Evolutionary conservation across 2,888 invertebrate genomes (phyloP).

Genomic region (Aelia acuminata): DNA sequence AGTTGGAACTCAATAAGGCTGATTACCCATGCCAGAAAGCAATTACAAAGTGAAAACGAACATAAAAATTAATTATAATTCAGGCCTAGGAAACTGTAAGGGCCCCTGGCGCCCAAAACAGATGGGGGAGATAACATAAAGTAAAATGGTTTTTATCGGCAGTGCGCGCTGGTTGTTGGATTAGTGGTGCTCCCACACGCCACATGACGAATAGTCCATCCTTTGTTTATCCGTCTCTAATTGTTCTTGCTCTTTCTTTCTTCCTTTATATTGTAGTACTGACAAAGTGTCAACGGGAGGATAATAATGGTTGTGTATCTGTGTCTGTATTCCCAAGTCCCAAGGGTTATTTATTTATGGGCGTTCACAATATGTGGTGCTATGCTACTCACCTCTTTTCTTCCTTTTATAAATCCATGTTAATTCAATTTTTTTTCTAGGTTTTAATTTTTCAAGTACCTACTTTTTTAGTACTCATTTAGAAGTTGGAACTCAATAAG

Average conservation of each 20-base stretch:
- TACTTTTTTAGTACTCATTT: neutral
- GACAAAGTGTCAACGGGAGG: conserved; percentile 14
- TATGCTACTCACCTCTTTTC: no score
- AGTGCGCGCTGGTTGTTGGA: neutral
- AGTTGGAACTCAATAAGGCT: neutral
- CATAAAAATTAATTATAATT: conserved; percentile 57
- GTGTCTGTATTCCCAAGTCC: no score
- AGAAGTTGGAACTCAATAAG: neutral
- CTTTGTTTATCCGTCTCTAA: conserved; percentile 19
- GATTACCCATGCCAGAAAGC: conserved; percentile 40
- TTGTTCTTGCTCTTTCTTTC: neutral
- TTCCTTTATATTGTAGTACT: neutral
- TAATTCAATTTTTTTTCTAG: no score
- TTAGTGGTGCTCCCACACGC: neutral
- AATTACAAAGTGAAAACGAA: conserved; percentile 58
- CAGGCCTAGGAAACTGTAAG: neutral
- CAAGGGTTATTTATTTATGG: no score
- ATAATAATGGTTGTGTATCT: neutral
- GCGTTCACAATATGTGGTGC: no score
- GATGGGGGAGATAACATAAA: conserved; percentile 36
- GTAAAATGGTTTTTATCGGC: conserved; percentile 44
- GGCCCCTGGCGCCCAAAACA: neutral
- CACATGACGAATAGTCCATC: conserved; percentile 14
- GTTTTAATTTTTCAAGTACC: neutral
- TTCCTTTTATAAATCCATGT: no score